phyloP scores from a whole-genome alignment of 1,140 invertebrate genomes.

The Scylla paramamosain region DNA sequence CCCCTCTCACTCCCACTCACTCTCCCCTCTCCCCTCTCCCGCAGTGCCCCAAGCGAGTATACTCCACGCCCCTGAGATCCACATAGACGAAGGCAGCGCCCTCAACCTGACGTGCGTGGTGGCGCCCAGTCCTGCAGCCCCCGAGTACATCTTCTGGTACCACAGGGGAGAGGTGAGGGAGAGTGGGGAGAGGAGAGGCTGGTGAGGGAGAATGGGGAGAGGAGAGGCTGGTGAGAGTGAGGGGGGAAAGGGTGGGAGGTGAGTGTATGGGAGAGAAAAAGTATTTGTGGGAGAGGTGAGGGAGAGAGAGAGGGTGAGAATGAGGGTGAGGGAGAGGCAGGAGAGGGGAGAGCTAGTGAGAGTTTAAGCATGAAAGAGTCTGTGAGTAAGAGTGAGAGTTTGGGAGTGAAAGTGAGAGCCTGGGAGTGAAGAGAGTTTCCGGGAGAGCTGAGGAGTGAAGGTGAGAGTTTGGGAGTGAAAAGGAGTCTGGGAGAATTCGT shows the following conservation, averaged over 20 bases:
- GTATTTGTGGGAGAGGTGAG: neutral
- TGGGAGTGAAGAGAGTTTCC: neutral
- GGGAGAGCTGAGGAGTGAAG: neutral
- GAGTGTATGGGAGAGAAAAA: neutral
- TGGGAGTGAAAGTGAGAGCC: neutral
- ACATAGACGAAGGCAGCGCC: constrained; percentile 92
- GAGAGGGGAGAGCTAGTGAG: no score
- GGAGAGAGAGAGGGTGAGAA: neutral
- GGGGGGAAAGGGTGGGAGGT: neutral
- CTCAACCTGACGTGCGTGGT: constrained; percentile 95
- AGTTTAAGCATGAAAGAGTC: neutral
- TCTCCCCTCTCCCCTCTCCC: constrained; percentile 75
- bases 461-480: neutral
- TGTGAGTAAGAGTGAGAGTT: neutral
- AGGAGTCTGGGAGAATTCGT: neutral
- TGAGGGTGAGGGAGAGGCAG: neutral
- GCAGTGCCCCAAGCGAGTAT: constrained; percentile 92
- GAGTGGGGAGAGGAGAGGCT: neutral
- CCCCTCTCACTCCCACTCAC: neutral
- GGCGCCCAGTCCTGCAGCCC: constrained; percentile 90
- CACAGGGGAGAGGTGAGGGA: constrained; percentile 87
- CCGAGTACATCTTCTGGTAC: constrained; percentile 95
- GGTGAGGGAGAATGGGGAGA: neutral
- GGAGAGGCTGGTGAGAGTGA: neutral
- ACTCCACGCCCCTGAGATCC: constrained; percentile 89